Conservation (phyloP, 2,888 invertebrate species). For the Sphaerophoria taeniata region DNA sequence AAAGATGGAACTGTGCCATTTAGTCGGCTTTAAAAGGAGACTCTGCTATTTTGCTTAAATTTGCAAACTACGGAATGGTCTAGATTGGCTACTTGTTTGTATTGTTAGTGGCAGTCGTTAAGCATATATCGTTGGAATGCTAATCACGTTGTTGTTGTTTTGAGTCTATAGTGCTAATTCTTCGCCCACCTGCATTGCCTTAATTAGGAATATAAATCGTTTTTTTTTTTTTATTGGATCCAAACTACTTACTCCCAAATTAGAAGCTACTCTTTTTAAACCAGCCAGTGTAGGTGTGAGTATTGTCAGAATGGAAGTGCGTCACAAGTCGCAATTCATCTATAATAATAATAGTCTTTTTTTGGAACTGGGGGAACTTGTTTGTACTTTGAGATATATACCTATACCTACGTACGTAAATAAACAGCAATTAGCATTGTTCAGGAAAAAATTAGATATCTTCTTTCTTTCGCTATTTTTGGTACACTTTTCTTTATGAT, state of each 20-base stretch:
- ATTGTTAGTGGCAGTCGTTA: neutral
- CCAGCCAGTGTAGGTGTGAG: neutral
- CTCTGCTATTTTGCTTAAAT: neutral
- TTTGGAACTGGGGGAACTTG: no score
- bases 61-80: neutral
- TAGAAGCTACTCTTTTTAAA: neutral
- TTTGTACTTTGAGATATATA: no score
- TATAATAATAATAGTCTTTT: no score
- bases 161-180: neutral
- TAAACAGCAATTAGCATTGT: no score
- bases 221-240: neutral
- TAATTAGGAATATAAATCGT: neutral
- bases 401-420: no score
- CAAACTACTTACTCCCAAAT: neutral
- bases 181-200: slow-evolving; percentile 26
- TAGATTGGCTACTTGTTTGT: neutral
- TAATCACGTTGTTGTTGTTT: slow-evolving; percentile 42
- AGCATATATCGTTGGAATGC: slow-evolving; percentile 12
- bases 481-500: no score
- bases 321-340: no score
- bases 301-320: neutral
- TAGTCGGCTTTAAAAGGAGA: no score
- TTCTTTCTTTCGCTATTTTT: no score
- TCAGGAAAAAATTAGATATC: no score
- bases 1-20: neutral